A percentile compares a stretch with the other conserved stretches of the same genome.
Evolutionary conservation across 2,113 vertebrate genomes (phyloP).

Genomic region (Rhinopomastus cyanomelas): DNA sequence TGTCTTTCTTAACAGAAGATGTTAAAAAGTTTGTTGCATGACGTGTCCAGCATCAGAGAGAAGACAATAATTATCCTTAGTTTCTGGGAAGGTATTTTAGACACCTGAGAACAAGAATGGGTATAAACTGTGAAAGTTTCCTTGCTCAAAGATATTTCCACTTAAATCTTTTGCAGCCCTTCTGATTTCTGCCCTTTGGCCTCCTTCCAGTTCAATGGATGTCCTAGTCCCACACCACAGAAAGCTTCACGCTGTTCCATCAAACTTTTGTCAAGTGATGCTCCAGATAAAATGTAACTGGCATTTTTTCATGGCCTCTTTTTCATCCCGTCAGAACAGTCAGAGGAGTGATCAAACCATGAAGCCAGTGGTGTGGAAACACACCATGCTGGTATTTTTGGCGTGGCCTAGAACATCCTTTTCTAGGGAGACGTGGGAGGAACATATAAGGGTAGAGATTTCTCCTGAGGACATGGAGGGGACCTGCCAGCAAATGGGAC

Average conservation of each 20-base stretch:
- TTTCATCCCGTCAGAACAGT: constrained; percentile 48
- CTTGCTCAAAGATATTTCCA: constrained; percentile 13
- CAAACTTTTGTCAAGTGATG: constrained; percentile 46
- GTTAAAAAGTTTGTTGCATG: neutral
- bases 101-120: neutral
- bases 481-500: neutral
- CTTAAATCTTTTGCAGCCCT: constrained; percentile 23
- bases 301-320: constrained; percentile 9
- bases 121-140: neutral
- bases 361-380: constrained; percentile 27
- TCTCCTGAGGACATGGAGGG: neutral
- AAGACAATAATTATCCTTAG: neutral
- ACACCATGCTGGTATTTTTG: constrained; percentile 18
- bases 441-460: neutral
- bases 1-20: neutral
- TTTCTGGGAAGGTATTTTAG: constrained; percentile 11
- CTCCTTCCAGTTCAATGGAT: constrained; percentile 29
- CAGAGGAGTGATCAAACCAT: neutral
- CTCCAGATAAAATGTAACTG: constrained; percentile 45
- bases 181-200: constrained; percentile 42
- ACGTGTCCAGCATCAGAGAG: neutral
- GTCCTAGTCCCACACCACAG: neutral
- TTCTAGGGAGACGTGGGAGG: neutral
- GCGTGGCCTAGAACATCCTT: constrained; percentile 12
- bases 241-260: constrained; percentile 27